Percentiles rank a stretch among this genome's conserved stretches.
phyloP scores from a whole-genome alignment of 2,888 invertebrate genomes.

The Nymphalis polychloros region DNA sequence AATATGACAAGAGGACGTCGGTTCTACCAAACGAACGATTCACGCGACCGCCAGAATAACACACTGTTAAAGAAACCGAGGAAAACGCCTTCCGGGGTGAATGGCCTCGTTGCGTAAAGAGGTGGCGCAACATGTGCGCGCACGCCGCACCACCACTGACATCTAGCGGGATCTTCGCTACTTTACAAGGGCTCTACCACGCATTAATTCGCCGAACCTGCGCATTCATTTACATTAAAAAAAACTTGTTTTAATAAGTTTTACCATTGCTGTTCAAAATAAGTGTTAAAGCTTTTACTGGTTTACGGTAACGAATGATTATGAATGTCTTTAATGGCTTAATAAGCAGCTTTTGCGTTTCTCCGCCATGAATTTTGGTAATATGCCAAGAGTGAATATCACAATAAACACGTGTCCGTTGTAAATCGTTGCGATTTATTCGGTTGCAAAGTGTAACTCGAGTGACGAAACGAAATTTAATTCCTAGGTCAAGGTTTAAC shows the following conservation, averaged over 20 bases:
- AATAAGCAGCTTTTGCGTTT: neutral
- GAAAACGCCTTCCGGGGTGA: constrained; percentile 82
- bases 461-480: constrained; percentile 74
- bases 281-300: neutral
- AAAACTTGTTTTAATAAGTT: neutral
- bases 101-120: constrained; percentile 79
- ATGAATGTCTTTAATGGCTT: neutral
- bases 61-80: constrained; percentile 78
- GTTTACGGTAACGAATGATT: neutral
- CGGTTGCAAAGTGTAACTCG: constrained; percentile 55
- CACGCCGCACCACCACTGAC: constrained; percentile 52
- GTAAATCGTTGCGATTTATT: constrained; percentile 33
- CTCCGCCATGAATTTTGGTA: constrained; percentile 15
- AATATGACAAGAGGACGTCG: constrained; percentile 51
- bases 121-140: constrained; percentile 68
- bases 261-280: neutral
- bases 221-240: neutral
- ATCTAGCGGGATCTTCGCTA: constrained; percentile 50
- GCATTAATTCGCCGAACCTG: neutral
- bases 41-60: constrained; percentile 78
- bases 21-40: constrained; percentile 67
- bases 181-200: constrained; percentile 14
- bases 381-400: constrained; percentile 20
- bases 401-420: constrained; percentile 26
- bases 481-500: constrained; percentile 80